Evolutionary conservation across 2,113 vertebrate species (phyloP).

Genomic region (Urocynchramus pylzowi): DNA sequence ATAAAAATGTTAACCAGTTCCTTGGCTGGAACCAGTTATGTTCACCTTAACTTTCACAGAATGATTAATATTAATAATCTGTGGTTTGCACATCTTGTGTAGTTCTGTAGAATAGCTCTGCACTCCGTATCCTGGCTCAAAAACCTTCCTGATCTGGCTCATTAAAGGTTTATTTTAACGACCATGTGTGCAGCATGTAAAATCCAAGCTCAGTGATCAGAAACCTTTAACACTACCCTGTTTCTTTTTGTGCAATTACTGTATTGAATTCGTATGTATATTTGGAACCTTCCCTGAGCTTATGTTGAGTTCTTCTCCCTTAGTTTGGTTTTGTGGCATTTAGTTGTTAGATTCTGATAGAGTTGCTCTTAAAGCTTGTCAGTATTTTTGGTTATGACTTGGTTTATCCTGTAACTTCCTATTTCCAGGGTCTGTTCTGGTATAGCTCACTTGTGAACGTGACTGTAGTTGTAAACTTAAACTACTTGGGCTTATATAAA

Average conservation of each 20-base stretch:
- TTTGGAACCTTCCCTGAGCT: slow-evolving; percentile 67
- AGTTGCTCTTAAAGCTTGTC: slow-evolving; percentile 55
- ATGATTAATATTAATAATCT: slow-evolving; percentile 28
- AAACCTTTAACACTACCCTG: slow-evolving; percentile 55
- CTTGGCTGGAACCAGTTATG: slow-evolving; percentile 55
- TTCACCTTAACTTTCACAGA: slow-evolving; percentile 56
- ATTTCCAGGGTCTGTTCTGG: slow-evolving; percentile 4
- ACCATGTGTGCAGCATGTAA: slow-evolving; percentile 63
- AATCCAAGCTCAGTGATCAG: slow-evolving; percentile 46
- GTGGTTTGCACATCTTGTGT: slow-evolving; percentile 66
- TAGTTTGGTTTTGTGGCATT: slow-evolving; percentile 59
- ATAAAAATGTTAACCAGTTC: slow-evolving; percentile 30
- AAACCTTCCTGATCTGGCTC: neutral
- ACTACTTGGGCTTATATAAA: slow-evolving; percentile 60
- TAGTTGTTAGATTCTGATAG: slow-evolving; percentile 48
- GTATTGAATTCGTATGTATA: slow-evolving; percentile 72
- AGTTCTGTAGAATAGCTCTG: slow-evolving; percentile 56
- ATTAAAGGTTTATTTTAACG: slow-evolving; percentile 43
- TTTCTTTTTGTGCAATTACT: slow-evolving; percentile 72
- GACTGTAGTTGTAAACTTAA: slow-evolving; percentile 59
- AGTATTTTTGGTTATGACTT: slow-evolving; percentile 56
- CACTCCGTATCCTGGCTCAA: slow-evolving; percentile 4
- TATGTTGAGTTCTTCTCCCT: slow-evolving; percentile 49
- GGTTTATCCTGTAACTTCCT: slow-evolving; percentile 52
- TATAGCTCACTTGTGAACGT: slow-evolving; percentile 54